These are phyloP conservation scores for Octopus sinensis DNA, from an alignment of 1,140 invertebrate genomes.

Conservation along the genomic window DNA sequence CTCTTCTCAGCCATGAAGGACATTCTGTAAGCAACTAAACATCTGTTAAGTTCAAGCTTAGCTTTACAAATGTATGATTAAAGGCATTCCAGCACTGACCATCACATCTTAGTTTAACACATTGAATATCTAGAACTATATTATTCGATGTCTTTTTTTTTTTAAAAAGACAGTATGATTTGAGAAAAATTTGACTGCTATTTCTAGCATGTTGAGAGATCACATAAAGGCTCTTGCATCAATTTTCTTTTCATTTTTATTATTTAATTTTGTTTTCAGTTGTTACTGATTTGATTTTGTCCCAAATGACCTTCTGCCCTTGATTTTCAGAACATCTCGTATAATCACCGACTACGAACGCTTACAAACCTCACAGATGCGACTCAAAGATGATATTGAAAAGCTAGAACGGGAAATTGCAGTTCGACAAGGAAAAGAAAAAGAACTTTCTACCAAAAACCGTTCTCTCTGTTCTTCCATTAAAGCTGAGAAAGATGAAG, in stretches of 20 bases:
- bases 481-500: slow-evolving; percentile 53
- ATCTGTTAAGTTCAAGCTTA: no score
- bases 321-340: slow-evolving; percentile 40
- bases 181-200: background rate
- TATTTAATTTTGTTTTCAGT: background rate
- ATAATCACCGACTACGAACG: slow-evolving; percentile 40
- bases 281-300: background rate
- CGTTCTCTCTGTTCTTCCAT: slow-evolving; percentile 38
- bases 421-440: slow-evolving; percentile 42
- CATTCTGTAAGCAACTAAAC: no score
- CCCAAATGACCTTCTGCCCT: background rate
- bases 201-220: background rate
- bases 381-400: slow-evolving; percentile 39
- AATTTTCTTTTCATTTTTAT: background rate
- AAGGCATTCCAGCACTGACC: no score
- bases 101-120: no score
- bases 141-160: no score
- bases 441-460: slow-evolving; percentile 43
- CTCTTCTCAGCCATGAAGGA: no score
- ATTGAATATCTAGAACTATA: no score
- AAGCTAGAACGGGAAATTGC: slow-evolving; percentile 35
- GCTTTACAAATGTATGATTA: no score
- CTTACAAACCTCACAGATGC: slow-evolving; percentile 31
- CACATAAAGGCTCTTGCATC: background rate
- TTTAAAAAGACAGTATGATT: background rate